phyloP scores from a whole-genome alignment of 92 coral and sea anemone species.

The Paragorgia papillata region DNA sequence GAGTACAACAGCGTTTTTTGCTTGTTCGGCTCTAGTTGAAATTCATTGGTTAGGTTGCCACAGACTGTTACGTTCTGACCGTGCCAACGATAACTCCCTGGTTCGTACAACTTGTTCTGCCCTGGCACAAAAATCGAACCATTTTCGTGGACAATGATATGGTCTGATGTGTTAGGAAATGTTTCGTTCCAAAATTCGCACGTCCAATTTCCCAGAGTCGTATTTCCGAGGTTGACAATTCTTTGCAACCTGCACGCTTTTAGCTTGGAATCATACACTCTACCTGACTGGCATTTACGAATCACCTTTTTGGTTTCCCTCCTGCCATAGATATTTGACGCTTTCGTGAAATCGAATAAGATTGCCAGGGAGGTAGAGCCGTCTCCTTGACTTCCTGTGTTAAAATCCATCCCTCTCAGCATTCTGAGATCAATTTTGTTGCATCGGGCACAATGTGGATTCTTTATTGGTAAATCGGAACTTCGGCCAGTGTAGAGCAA shows the following conservation, averaged over 20 bases:
- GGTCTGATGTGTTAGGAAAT: conserved; percentile 12
- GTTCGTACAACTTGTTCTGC: conserved; percentile 15
- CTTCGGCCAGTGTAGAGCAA: background rate
- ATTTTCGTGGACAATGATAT: conserved; percentile 18
- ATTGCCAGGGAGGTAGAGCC: no score
- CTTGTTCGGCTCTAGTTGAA: background rate
- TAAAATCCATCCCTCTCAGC: background rate
- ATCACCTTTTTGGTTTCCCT: no score
- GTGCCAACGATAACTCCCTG: conserved; percentile 3
- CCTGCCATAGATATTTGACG: no score
- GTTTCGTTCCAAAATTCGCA: conserved; percentile 10
- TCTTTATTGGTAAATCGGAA: background rate
- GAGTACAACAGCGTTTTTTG: conserved; percentile 10
- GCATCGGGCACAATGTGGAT: conserved; percentile 34
- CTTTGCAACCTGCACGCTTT: background rate
- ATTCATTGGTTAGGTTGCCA: conserved; percentile 21
- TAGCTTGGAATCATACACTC: background rate
- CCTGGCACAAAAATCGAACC: conserved; percentile 27
- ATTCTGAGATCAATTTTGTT: background rate
- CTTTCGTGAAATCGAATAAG: no score
- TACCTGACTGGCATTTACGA: background rate
- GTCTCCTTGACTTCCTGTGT: no score
- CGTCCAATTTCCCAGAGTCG: background rate
- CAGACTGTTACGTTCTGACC: conserved; percentile 30
- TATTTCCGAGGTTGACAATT: background rate